Conservation (phyloP, 2,888 invertebrate genomes). For the Aspidiotus destructor region DNA sequence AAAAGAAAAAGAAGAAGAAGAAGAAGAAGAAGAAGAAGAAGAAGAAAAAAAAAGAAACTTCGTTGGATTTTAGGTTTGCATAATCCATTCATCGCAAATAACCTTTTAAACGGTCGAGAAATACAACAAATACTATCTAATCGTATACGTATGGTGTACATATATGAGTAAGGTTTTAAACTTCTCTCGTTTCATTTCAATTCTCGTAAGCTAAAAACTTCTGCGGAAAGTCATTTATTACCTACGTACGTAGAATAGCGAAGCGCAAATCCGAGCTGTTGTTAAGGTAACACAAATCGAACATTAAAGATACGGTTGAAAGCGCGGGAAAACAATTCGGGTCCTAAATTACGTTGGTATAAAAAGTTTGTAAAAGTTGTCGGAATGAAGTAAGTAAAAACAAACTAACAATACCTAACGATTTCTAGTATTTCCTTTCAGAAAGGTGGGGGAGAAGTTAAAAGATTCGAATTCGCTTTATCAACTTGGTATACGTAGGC, state of each 20-base stretch:
- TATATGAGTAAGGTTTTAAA: too few species aligned
- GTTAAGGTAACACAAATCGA: conserved; percentile 32
- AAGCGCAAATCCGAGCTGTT: conserved; percentile 13
- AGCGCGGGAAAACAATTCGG: conserved; percentile 23
- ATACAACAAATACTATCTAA: neutral
- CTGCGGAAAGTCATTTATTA: conserved; percentile 14
- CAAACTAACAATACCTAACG: conserved; percentile 25
- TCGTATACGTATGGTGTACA: too few species aligned
- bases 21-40: too few species aligned
- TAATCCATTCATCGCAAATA: too few species aligned
- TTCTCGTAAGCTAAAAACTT: conserved; percentile 18
- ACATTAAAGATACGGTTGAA: conserved; percentile 30
- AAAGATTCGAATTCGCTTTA: conserved; percentile 8
- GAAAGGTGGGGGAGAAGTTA: neutral
- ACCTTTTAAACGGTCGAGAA: too few species aligned
- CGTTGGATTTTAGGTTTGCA: too few species aligned
- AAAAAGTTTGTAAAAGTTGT: conserved; percentile 27
- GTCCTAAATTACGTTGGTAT: conserved; percentile 15
- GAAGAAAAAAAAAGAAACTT: too few species aligned
- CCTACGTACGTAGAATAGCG: conserved; percentile 13
- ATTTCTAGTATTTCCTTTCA: conserved; percentile 14
- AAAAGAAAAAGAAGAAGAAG: too few species aligned
- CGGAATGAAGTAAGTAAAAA: conserved; percentile 27
- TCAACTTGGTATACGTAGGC: neutral
- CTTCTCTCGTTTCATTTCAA: conserved; percentile 18